Percentiles rank a stretch among this genome's conserved stretches.
phyloP scores from a whole-genome alignment of 1,140 invertebrate species.

The Zaprionus vittiger region DNA sequence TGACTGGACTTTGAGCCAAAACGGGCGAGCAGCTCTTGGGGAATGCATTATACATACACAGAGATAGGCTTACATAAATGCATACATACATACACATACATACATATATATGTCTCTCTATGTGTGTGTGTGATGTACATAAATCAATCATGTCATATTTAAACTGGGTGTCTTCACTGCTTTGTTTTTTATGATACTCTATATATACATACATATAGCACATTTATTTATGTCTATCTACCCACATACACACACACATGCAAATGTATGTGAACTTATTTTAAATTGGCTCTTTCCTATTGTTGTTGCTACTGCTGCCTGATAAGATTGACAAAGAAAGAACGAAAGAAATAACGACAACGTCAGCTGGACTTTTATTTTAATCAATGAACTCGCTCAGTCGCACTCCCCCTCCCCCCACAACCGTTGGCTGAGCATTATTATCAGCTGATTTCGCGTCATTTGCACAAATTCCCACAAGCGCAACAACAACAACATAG shows the following conservation, averaged over 20 bases:
- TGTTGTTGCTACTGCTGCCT: constrained; percentile 47
- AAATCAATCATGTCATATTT: constrained; percentile 23
- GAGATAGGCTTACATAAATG: constrained; percentile 1
- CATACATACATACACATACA: neutral
- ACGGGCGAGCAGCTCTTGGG: neutral
- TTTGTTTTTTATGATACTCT: constrained; percentile 34
- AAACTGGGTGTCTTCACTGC: constrained; percentile 20
- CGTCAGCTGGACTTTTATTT: constrained; percentile 64
- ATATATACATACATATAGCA: constrained; percentile 11
- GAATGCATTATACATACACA: constrained; percentile 5
- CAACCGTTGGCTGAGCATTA: neutral
- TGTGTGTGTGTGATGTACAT: constrained; percentile 6
- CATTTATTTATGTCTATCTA: constrained; percentile 8
- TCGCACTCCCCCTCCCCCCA: neutral
- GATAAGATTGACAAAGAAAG: constrained; percentile 71
- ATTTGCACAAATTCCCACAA: constrained; percentile 24
- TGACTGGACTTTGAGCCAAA: constrained; percentile 35
- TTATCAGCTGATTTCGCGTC: constrained; percentile 49
- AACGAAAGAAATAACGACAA: constrained; percentile 63
- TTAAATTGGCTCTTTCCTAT: constrained; percentile 64
- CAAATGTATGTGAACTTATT: constrained; percentile 28
- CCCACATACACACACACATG: neutral
- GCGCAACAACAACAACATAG: neutral
- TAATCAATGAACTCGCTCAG: constrained; percentile 74
- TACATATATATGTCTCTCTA: neutral